These are phyloP conservation scores for Thymelicus sylvestris DNA, from an alignment of 2,888 invertebrate species.

Conservation along the genomic window DNA sequence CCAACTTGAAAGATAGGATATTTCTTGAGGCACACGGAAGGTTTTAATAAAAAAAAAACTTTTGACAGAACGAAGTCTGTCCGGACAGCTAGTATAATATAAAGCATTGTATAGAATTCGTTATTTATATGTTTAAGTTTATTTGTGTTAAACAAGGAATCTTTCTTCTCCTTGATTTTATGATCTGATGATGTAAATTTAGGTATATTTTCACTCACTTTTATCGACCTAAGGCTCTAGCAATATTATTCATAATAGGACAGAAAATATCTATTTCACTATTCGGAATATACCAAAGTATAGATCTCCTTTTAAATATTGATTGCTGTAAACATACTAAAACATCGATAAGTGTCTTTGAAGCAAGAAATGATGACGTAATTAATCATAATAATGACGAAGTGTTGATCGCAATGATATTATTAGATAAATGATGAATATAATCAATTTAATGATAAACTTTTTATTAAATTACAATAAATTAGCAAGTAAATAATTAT, in stretches of 20 bases:
- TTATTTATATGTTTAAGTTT: too few species aligned
- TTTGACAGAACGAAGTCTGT: too few species aligned
- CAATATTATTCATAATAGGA: background rate
- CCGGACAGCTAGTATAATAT: too few species aligned
- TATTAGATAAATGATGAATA: constrained; percentile 9
- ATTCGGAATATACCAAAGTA: constrained; percentile 74
- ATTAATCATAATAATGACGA: background rate
- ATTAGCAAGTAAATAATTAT: background rate
- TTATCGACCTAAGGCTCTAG: background rate
- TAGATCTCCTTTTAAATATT: constrained; percentile 57
- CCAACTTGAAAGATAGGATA: too few species aligned
- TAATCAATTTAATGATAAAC: background rate
- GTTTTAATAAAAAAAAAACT: too few species aligned
- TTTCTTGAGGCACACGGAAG: too few species aligned
- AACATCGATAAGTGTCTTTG: background rate
- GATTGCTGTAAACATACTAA: constrained; percentile 11
- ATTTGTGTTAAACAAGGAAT: background rate
- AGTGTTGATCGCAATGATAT: constrained; percentile 7
- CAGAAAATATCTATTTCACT: constrained; percentile 32
- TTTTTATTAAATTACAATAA: background rate
- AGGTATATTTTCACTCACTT: too few species aligned
- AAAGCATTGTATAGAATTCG: too few species aligned
- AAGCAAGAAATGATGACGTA: background rate
- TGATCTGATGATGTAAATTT: background rate
- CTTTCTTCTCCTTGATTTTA: background rate